Evolutionary conservation across 2,888 invertebrate species (phyloP), one percentile per base, ranked within the genome.

Genomic region (Andrena hattorfiana): DNA sequence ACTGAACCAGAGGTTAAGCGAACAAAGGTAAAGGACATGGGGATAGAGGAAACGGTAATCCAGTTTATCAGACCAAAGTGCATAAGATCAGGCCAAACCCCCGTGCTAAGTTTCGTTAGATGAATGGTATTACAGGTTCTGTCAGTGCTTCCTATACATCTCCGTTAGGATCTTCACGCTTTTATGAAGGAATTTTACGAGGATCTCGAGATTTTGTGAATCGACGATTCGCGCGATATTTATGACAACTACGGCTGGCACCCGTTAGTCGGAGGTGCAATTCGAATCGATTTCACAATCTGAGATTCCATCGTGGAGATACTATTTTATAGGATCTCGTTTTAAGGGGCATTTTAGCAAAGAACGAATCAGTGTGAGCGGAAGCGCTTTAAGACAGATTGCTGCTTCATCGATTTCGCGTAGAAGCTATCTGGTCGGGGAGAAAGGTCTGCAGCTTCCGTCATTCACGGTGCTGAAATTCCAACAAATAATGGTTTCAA

Each of bases 61-160:
- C 87, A 89, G 91, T 92, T 92, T 91, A 91, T 92, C 91, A 87
- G 84, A 75, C 78, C 83, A 83, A 86, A 92, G 89, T 90, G 90
- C 90, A 90, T 87, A 90, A 90, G 92, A 93, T 93, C 90, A 91
- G 88, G 87, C 87, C 89, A 91, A 91, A 87, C 86, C 82, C 64
- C 83, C 71, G 69, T 84, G 80, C 84, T 89, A 89, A 92, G 88
- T 90, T 89, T 81, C 77, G 78, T 77, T 73, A 4, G 42, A 42
- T 16, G 42, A 42, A 42, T 90, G 90, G 91, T 90, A 90, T 88
- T 86, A 86, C 87, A 87, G 85, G 88, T 90, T 89, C 88, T 84
- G 87, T 87, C 83, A 77, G 80, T 51, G 63, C 77, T 75, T 75
- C 59, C 74, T 62, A 26, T 54, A 75, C 62, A 26, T 42, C 56